phyloP scores from a whole-genome alignment of 2,113 vertebrate species.

The Lophius piscatorius region DNA sequence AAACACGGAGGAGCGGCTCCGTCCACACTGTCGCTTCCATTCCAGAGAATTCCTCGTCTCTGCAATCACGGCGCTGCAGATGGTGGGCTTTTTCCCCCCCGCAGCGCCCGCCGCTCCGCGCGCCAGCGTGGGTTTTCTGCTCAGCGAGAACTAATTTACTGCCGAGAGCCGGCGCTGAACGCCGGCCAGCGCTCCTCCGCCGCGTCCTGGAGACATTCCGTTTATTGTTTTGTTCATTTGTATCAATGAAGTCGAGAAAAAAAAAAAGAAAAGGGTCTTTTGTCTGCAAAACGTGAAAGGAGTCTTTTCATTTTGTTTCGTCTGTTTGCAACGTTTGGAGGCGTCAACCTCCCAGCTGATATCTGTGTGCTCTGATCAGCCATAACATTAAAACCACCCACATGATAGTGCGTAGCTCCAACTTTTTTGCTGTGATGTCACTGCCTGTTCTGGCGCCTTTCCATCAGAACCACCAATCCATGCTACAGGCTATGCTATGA shows the following conservation, averaged over 20 bases:
- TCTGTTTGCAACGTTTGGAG: too few relatives aligned
- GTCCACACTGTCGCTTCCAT: conserved; percentile 54
- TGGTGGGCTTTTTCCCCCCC: conserved; percentile 62
- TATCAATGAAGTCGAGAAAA: neutral
- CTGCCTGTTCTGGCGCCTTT: too few relatives aligned
- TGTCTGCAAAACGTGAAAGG: too few relatives aligned
- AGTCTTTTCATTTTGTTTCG: neutral
- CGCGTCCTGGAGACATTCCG: conserved; percentile 27
- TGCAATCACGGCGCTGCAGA: conserved; percentile 64
- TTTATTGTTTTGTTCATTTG: conserved; percentile 17
- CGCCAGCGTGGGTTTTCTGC: conserved; percentile 35
- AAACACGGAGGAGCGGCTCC: conserved; percentile 42
- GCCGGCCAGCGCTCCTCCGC: conserved; percentile 23
- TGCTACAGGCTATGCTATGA: too few relatives aligned
- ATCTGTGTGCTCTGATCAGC: too few relatives aligned
- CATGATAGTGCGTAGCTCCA: too few relatives aligned
- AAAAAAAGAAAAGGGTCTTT: too few relatives aligned
- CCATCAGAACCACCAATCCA: too few relatives aligned
- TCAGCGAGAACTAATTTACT: conserved; percentile 50
- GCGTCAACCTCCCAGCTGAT: too few relatives aligned
- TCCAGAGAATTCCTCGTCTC: conserved; percentile 51
- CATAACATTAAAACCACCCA: too few relatives aligned
- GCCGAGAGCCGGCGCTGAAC: conserved; percentile 33
- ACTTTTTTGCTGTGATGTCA: too few relatives aligned
- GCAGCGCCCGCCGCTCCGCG: conserved; percentile 31